These are phyloP conservation scores for Orthosia gracilis DNA, from an alignment of 2,888 invertebrate species.

Conservation along the genomic window DNA sequence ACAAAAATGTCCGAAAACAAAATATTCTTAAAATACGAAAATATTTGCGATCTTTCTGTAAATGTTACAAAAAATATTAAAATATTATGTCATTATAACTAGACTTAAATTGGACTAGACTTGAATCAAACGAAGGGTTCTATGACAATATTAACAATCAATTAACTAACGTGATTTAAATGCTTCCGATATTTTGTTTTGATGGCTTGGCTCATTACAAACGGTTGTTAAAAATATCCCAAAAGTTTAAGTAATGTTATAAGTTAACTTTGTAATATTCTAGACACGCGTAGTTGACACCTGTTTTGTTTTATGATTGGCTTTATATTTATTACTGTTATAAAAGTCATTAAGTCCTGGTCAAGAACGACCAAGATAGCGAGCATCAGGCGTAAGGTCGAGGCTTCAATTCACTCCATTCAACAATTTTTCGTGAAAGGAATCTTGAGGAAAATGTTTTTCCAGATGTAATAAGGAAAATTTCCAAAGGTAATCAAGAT, in stretches of 20 bases:
- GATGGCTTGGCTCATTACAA: neutral
- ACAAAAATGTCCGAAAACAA: neutral
- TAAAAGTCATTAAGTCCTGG: conserved; percentile 9
- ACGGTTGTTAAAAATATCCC: neutral
- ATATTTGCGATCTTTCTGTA: neutral
- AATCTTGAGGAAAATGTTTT: conserved; percentile 43
- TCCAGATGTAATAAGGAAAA: conserved; percentile 57
- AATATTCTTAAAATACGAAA: neutral
- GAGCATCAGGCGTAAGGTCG: conserved; percentile 6
- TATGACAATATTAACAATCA: neutral
- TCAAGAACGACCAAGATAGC: conserved; percentile 35
- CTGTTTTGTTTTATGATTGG: conserved; percentile 38
- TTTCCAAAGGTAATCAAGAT: conserved; percentile 54
- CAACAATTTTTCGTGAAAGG: conserved; percentile 24
- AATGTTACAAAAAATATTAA: neutral
- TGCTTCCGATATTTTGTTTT: neutral
- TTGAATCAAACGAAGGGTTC: neutral
- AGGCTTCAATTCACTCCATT: conserved; percentile 11
- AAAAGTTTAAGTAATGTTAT: neutral
- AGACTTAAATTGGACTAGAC: conserved; percentile 8
- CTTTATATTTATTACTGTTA: conserved; percentile 12
- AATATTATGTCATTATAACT: conserved; percentile 10
- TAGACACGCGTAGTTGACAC: conserved; percentile 1
- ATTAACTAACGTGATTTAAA: neutral
- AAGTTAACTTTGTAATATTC: neutral